A percentile compares a stretch with the other conserved stretches of the same genome.
Evolutionary conservation across 2,888 invertebrate species (phyloP).

Genomic region (Mythimna pallens): DNA sequence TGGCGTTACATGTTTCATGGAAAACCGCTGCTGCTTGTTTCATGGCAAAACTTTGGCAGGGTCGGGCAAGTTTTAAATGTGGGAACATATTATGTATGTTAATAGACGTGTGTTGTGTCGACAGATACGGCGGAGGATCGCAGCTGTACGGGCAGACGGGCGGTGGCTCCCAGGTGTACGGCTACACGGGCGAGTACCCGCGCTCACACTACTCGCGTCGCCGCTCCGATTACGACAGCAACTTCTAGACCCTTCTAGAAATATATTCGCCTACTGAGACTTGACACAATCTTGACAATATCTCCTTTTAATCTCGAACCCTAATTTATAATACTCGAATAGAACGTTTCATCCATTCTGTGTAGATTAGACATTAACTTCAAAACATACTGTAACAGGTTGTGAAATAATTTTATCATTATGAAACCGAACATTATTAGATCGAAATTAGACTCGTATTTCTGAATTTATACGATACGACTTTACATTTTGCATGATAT

Average conservation of each 20-base stretch:
- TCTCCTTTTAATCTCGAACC: conserved; percentile 81
- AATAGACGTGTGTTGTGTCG: conserved; percentile 54
- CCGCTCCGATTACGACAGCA: conserved; percentile 95
- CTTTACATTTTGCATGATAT: conserved; percentile 80
- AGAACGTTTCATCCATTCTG: conserved; percentile 73
- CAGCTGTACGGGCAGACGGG: conserved; percentile 93
- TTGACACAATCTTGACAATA: conserved; percentile 86
- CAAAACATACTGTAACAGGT: conserved; percentile 83
- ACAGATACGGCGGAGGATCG: conserved; percentile 89
- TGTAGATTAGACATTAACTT: conserved; percentile 72
- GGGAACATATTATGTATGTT: conserved; percentile 43
- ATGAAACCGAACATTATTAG: conserved; percentile 66
- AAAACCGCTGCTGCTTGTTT: conserved; percentile 44
- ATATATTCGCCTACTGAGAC: conserved; percentile 69
- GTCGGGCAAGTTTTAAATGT: conserved; percentile 41
- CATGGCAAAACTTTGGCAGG: conserved; percentile 45
- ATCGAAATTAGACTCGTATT: conserved; percentile 72
- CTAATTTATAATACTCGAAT: conserved; percentile 72
- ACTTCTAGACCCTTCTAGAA: conserved; percentile 91
- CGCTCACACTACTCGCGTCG: conserved; percentile 91
- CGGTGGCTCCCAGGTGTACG: conserved; percentile 91
- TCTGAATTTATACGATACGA: conserved; percentile 78
- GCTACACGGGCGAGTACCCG: conserved; percentile 86
- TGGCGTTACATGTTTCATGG: conserved; percentile 39
- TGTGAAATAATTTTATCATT: conserved; percentile 83